Base-by-base conservation (phyloP, 1,140 invertebrate species). In the Cryptotermes secundus region DNA sequence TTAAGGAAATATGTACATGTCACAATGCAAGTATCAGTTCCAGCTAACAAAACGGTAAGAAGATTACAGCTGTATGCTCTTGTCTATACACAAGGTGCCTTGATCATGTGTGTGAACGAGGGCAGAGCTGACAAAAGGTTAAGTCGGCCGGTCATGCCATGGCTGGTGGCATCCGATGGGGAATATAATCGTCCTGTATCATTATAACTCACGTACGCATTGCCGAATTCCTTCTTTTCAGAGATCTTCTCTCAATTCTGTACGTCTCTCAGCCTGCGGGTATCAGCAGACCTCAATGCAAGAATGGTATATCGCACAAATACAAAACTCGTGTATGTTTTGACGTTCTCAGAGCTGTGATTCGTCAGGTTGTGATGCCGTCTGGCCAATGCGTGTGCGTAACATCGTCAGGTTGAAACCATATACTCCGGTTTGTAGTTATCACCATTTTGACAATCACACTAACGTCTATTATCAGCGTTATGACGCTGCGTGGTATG, bases 161-260 rank as follows among this genome's bases (percentile, higher is more conserved):
- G 59, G 59, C 31, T 72, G 59, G 59, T 72, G n/a, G n/a, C n/a
- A 72, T 72, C 59, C 26, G 59, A 72, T 72, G 59, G n/a, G 59
- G 59, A 3, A 72, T n/a, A 72, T 72, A 72, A 72, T 72, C 59
- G 59, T 16, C 59, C 59, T 72, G 59, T 72, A 72, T 72, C 59
- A 72, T 72, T 72, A 72, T 72, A 72, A 72, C 59, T 72, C 59
- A 72, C 59, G 59, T 72, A 31, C 59, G 59, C 59, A 31, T 31
- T 72, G 10, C n/a, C 31, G 59, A 31, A 72, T 72, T 72, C 59
- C 59, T 72, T 72, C 4, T n/a, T n/a, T 31, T 72, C 59, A 72
- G 59, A 72, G 59, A 72, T 72, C 10, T 72, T 72, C 59, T 72
- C 59, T 31, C 59, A 72, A 72, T 72, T 31, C 59, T 72, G 26